Base-by-base conservation (phyloP, 2,113 vertebrate species). In the Dasyprocta punctata region DNA sequence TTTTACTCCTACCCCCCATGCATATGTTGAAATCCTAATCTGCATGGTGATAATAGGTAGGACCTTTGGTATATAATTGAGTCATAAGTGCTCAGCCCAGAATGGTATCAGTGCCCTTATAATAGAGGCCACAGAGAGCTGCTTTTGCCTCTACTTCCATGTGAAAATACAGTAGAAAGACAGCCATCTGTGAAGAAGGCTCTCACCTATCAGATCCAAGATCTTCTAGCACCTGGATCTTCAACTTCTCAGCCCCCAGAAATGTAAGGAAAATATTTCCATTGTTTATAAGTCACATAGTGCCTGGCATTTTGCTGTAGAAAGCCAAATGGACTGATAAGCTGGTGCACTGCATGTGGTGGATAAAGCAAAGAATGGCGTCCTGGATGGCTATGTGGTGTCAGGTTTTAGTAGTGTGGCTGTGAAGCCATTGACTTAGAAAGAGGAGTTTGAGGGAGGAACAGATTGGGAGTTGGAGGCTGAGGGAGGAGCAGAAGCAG, bases 391-490 rank as follows among this genome's bases (percentile, higher is more conserved):
- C 63, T 73, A 77, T 13, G 16, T 77, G 93, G 26, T 95, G 95
- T 71, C 28, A 90, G 86, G 63, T 89, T 85, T 90, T 90, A 86
- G 41, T 63, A 90, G 44, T 56, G 60, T 36, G 71, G 58, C 71
- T 97, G 44, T 80, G 80, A 94, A 94, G 89, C 78, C 92, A 92
- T 36, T 92, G 95, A 96, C 90, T 97, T 89, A 75, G 58, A 95
- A 86, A 85, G 44, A 71, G n/a, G 54, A 88, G 85, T 83, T 83
- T 82, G 81, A 83, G 63, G 47, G 80, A 97, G 49, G 95, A 97
- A 93, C 96, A 97, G 95, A 97, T 96, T 97, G 98, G 89, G 90
- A 97, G 87, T 91, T 97, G 97, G 97, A 97, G 96, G 95, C 96
- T 96, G 95, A 97, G 77, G 84, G 92, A 95, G 80, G 94, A 97